phyloP scores from a whole-genome alignment of 2,797 vertebrate genomes.

The Cuniculus paca region DNA sequence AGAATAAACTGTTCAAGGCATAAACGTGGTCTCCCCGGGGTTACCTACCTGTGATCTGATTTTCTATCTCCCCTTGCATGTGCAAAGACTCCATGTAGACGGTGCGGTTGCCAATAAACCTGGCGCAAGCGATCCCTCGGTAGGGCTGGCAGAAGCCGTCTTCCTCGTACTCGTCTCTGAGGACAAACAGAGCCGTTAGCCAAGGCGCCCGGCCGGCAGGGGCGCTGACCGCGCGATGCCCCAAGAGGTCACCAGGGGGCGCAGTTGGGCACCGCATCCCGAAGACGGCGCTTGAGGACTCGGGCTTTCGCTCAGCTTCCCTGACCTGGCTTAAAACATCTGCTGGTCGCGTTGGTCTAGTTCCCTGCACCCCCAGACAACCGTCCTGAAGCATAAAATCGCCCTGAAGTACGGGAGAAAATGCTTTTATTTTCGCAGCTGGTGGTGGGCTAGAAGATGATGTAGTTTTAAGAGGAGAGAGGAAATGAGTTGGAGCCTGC shows the following conservation, averaged over 20 bases:
- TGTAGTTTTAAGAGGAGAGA: slow-evolving; percentile 62
- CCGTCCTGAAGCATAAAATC: slow-evolving; percentile 73
- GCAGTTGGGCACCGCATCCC: slow-evolving; percentile 12
- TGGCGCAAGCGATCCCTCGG: slow-evolving; percentile 97
- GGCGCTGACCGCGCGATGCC: neutral
- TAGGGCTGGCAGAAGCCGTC: slow-evolving; percentile 99
- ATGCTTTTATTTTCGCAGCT: slow-evolving; percentile 82
- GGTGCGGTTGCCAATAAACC: slow-evolving; percentile 98
- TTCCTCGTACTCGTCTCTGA: slow-evolving; percentile 95
- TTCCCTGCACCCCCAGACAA: slow-evolving; percentile 64
- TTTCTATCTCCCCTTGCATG: slow-evolving; percentile 99
- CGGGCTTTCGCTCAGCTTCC: neutral
- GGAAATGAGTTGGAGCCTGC: slow-evolving; percentile 76
- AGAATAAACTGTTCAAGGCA: neutral
- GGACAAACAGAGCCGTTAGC: slow-evolving; percentile 71
- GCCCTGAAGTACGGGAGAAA: slow-evolving; percentile 73
- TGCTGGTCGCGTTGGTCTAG: slow-evolving; percentile 72
- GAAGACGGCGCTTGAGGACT: neutral
- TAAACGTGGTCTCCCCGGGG: neutral
- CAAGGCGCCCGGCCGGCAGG: neutral
- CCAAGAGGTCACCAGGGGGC: slow-evolving; percentile 51
- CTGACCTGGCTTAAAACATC: slow-evolving; percentile 65
- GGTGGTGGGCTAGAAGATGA: slow-evolving; percentile 77
- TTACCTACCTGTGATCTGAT: slow-evolving; percentile 97
- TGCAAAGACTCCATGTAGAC: slow-evolving; percentile 98